Base-by-base conservation (phyloP, 1,140 invertebrate species). In the Zophobas morio region DNA sequence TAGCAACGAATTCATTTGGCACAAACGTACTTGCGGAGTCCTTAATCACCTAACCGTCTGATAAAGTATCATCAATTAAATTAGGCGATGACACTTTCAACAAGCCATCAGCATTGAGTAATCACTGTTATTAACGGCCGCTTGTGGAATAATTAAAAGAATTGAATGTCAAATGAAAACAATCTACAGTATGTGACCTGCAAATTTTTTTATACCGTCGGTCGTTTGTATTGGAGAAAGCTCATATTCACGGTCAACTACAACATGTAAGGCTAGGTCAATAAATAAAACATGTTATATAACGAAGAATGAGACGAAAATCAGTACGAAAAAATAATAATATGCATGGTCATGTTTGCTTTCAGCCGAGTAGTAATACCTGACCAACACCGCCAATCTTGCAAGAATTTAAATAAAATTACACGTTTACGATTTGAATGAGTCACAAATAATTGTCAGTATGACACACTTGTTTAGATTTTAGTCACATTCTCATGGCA, bases 281-380 rank as follows among this genome's bases (percentile, higher is more conserved):
- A 66, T 66, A 66, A 66, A 66, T 66, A 66, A 66, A 42, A 66
- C 49, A 42, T 32, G 60, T 66, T 66, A 66, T 66, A 66, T 66
- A 66, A 66, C 60, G 33, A 63, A 66, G 60, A 42, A 66, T 46
- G 32, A 66, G 60, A 66, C 42, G 60, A 66, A 66, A 66, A 66
- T 66, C 39, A 20, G 8, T 8, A 66, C 37, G 42, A 42, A 66
- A 47, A 57, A 53, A 53, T 36, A 60, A 20, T 20, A 20, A 20
- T 60, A 39, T 60, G 56, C 56, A 60, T 39, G 56, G 56, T 60
- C 56, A 60, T 60, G 56, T 36, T 46, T 60, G 56, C 20, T 36
- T 60, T 60, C n/a, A 46, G 42, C 42, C 56, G 36, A 60, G 34
- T 36, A 8, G 42, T 46, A 60, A 54, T 54, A 6, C 49, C 49